phyloP scores from a whole-genome alignment of 2,113 vertebrate species.

The Laticauda laticaudata region DNA sequence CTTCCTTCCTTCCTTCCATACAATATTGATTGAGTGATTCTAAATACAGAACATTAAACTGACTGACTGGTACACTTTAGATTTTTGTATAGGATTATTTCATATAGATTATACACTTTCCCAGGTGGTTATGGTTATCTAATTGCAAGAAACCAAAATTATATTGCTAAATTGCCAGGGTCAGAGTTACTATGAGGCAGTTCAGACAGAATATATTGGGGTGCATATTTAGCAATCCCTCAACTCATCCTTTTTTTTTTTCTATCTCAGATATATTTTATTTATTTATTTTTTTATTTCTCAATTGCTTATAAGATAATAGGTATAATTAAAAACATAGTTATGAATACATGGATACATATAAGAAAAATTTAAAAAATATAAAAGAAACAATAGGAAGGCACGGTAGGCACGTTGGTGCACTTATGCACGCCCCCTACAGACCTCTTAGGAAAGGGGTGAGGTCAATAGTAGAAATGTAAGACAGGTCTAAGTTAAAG shows the following conservation, averaged over 20 bases:
- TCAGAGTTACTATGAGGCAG: background rate
- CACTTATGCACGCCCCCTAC: no score
- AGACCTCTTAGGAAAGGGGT: no score
- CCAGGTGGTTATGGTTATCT: constrained; percentile 12
- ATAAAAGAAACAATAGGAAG: no score
- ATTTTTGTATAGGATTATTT: constrained; percentile 11
- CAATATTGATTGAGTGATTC: constrained; percentile 13
- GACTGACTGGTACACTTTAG: constrained; percentile 12
- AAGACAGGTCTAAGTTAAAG: no score
- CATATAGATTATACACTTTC: constrained; percentile 10
- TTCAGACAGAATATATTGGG: background rate
- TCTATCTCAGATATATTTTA: no score
- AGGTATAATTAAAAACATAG: no score
- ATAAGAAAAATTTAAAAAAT: no score
- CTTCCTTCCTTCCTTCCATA: background rate
- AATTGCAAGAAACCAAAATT: constrained; percentile 27
- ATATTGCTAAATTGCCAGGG: background rate
- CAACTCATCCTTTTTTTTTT: background rate
- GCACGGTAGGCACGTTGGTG: no score
- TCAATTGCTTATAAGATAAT: no score
- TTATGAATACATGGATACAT: no score
- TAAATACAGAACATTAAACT: constrained; percentile 13
- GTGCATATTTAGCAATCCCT: background rate
- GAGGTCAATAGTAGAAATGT: no score
- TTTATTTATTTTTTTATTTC: no score